Percentiles rank a stretch among this genome's conserved stretches.
phyloP scores from a whole-genome alignment of 2,888 invertebrate genomes.

The Agrotis exclamationis region DNA sequence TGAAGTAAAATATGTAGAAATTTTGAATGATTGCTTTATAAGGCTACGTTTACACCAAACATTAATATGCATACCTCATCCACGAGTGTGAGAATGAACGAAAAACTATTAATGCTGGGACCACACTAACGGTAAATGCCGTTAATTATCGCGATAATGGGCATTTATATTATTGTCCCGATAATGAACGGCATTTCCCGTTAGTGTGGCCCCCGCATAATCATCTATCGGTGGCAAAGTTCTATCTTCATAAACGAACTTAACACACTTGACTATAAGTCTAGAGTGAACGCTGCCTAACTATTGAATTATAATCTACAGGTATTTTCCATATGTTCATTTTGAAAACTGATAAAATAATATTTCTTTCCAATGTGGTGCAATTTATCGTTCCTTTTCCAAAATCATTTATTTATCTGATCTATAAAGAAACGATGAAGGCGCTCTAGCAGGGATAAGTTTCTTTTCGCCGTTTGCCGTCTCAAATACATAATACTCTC shows the following conservation, averaged over 20 bases:
- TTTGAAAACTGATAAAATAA: background rate
- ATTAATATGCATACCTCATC: too few species aligned
- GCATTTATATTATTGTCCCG: too few species aligned
- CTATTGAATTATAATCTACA: background rate
- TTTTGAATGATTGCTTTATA: background rate
- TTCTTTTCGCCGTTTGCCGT: slow-evolving; percentile 92
- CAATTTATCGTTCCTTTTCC: background rate
- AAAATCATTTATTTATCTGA: slow-evolving; percentile 55
- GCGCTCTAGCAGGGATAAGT: slow-evolving; percentile 94
- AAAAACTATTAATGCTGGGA: too few species aligned
- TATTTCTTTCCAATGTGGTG: background rate
- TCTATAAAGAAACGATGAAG: slow-evolving; percentile 95
- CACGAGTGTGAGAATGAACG: too few species aligned
- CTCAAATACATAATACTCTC: slow-evolving; percentile 94
- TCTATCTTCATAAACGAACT: too few species aligned
- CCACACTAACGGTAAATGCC: too few species aligned
- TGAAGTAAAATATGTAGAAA: background rate
- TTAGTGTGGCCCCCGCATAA: too few species aligned
- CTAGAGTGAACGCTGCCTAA: background rate
- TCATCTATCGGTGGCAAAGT: too few species aligned
- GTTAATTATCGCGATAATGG: too few species aligned
- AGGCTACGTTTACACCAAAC: too few species aligned
- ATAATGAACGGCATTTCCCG: too few species aligned
- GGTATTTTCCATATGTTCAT: slow-evolving; percentile 49
- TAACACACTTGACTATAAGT: background rate